Conservation (phyloP, 23 tunicate species). For the Trididemnum miniatum region DNA sequence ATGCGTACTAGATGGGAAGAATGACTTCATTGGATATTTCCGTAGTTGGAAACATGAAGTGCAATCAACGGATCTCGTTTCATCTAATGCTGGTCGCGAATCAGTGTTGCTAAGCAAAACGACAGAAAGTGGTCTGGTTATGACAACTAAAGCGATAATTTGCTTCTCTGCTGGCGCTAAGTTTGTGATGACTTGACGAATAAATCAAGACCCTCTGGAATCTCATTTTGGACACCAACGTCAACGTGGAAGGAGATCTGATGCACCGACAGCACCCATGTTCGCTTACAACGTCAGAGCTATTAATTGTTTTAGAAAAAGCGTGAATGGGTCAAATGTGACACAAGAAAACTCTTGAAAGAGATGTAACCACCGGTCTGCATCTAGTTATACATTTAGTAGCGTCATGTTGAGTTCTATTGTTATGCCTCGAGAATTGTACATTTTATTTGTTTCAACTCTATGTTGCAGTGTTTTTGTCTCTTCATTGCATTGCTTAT, state of each 20-base stretch:
- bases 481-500: too few relatives aligned
- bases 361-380: too few relatives aligned
- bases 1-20: not conserved
- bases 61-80: not conserved
- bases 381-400: too few relatives aligned
- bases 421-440: too few relatives aligned
- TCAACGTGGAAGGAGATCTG: constrained; percentile 6
- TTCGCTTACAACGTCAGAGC: not conserved
- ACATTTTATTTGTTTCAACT: too few relatives aligned
- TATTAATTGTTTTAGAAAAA: too few relatives aligned
- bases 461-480: too few relatives aligned
- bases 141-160: constrained; percentile 13
- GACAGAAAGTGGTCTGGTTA: not conserved
- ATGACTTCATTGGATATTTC: not conserved
- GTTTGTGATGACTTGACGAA: not conserved
- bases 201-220: constrained; percentile 16
- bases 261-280: constrained; percentile 16
- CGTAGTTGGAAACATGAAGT: not conserved
- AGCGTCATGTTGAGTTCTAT: too few relatives aligned
- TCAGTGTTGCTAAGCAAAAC: not conserved
- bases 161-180: constrained; percentile 8
- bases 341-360: too few relatives aligned
- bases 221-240: constrained; percentile 17
- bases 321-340: too few relatives aligned
- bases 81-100: not conserved